Evolutionary conservation across 92 coral and sea anemone species (phyloP).

Genomic region (Meandrina meandrites): DNA sequence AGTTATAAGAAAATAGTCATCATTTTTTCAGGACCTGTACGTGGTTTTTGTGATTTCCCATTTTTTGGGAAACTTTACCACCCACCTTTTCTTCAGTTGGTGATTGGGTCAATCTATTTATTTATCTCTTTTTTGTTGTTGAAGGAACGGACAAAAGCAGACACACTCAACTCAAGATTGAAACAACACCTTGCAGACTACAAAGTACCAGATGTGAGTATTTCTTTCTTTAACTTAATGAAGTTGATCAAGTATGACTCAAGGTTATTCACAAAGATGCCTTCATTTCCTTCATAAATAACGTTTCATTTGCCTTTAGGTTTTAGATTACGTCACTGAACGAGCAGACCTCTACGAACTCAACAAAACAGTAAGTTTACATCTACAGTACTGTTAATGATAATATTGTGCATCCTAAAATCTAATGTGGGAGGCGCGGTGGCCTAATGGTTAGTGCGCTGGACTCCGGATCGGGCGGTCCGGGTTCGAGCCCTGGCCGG

Average conservation of each 20-base stretch:
- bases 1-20: too few species aligned
- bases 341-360: slow-evolving; percentile 97
- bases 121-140: neutral
- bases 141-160: slow-evolving; percentile 88
- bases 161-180: slow-evolving; percentile 79
- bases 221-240: neutral
- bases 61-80: too few species aligned
- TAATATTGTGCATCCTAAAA: too few species aligned
- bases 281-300: neutral
- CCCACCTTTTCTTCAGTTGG: too few species aligned
- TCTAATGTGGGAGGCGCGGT: too few species aligned
- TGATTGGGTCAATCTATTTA: neutral
- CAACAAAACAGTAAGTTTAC: slow-evolving; percentile 80
- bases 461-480: too few species aligned
- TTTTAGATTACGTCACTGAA: slow-evolving; percentile 94
- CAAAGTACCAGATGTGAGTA: slow-evolving; percentile 95
- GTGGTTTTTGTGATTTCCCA: too few species aligned
- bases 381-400: too few species aligned
- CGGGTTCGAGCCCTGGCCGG: too few species aligned
- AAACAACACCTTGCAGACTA: slow-evolving; percentile 94
- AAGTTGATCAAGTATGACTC: neutral
- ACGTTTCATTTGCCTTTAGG: slow-evolving; percentile 47
- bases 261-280: neutral
- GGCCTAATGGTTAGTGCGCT: too few species aligned
- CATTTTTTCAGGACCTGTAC: too few species aligned